These are phyloP conservation scores for Plusia festucae DNA, from an alignment of 2,888 invertebrate species.

Conservation along the genomic window DNA sequence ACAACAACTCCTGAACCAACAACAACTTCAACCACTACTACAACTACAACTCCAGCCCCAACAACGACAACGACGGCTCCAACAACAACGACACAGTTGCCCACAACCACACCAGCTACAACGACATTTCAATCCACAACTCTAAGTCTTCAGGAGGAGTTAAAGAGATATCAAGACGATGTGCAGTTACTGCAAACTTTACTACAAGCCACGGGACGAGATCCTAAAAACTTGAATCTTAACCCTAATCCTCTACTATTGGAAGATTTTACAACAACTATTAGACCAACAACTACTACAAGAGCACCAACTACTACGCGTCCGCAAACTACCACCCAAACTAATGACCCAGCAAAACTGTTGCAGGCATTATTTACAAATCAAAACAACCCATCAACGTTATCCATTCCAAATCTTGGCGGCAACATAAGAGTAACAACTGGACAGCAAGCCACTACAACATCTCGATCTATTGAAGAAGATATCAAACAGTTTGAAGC, in stretches of 20 bases:
- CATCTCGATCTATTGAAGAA: slow-evolving; percentile 80
- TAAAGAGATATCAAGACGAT: slow-evolving; percentile 76
- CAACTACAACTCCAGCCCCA: slow-evolving; percentile 49
- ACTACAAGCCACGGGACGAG: slow-evolving; percentile 76
- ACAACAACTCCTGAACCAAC: slow-evolving; percentile 54
- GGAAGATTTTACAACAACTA: slow-evolving; percentile 57
- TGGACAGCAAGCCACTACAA: slow-evolving; percentile 67
- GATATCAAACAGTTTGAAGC: slow-evolving; percentile 85
- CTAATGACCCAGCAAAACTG: slow-evolving; percentile 71
- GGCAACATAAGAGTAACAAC: slow-evolving; percentile 59
- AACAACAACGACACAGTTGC: slow-evolving; percentile 56
- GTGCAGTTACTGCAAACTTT: slow-evolving; percentile 70
- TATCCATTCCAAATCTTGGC: slow-evolving; percentile 61
- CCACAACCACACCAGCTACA: slow-evolving; percentile 60
- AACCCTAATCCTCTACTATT: slow-evolving; percentile 60
- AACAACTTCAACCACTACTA: slow-evolving; percentile 43
- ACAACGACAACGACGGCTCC: slow-evolving; percentile 52
- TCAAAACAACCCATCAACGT: slow-evolving; percentile 65
- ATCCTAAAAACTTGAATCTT: slow-evolving; percentile 75
- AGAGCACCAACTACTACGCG: slow-evolving; percentile 52
- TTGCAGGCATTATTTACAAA: slow-evolving; percentile 77
- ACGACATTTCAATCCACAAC: slow-evolving; percentile 57
- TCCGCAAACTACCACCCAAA: slow-evolving; percentile 50
- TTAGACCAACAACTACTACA: slow-evolving; percentile 55
- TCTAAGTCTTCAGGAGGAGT: slow-evolving; percentile 70